These are phyloP conservation scores for Oasisia sp. DNA, from an alignment of 2,888 invertebrate genomes.

Conservation along the genomic window DNA sequence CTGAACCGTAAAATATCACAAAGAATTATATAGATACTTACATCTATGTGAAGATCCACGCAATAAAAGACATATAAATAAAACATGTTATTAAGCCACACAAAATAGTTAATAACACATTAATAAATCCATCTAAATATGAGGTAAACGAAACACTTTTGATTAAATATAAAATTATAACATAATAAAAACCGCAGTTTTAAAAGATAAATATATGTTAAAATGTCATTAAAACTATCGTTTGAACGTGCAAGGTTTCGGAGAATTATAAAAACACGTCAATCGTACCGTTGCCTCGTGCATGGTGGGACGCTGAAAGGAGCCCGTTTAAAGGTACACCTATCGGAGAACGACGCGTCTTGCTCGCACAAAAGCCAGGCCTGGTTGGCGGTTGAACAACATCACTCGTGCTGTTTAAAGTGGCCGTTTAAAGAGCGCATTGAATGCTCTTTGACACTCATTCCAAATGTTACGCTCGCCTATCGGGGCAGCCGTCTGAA, in stretches of 20 bases:
- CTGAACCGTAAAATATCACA: neutral
- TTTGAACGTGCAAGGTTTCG: neutral
- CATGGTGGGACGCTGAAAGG: neutral
- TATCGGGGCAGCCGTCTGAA: neutral
- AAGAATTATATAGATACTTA: neutral
- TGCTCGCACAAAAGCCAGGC: neutral
- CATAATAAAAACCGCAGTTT: neutral
- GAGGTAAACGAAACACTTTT: neutral
- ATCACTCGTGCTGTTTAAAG: slow-evolving; percentile 17
- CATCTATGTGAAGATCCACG: neutral
- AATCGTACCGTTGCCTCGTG: neutral
- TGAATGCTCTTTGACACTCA: neutral
- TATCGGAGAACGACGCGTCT: neutral
- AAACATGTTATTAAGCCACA: neutral
- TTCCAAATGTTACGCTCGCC: neutral
- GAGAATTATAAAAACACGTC: slow-evolving; percentile 2
- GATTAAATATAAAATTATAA: neutral
- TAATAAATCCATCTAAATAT: neutral
- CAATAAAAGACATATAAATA: neutral
- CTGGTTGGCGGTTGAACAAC: neutral
- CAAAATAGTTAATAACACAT: neutral
- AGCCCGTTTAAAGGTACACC: neutral
- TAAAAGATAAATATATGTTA: neutral
- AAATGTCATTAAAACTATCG: neutral
- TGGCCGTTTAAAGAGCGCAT: neutral